Evolutionary conservation across 2,888 invertebrate genomes (phyloP).

Genomic region (Epistrophe eligans): DNA sequence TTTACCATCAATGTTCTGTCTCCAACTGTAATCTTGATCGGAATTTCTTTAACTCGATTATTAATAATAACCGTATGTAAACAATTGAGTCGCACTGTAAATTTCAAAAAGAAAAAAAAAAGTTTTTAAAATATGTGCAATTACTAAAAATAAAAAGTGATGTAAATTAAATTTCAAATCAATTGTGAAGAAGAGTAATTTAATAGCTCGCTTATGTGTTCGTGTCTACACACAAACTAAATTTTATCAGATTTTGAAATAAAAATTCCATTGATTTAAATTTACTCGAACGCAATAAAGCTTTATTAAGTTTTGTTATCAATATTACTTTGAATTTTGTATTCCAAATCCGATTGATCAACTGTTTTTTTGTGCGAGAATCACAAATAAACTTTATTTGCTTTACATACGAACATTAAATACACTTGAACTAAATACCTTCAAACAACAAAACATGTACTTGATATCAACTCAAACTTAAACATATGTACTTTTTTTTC

Average conservation of each 20-base stretch:
- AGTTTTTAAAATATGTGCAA: not conserved
- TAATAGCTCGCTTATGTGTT: not conserved
- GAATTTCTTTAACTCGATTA: too few relatives aligned
- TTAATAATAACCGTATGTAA: too few relatives aligned
- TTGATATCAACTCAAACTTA: not conserved
- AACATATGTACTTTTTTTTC: not conserved
- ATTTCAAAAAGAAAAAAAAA: not conserved
- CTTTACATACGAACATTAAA: not conserved
- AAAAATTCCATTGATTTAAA: not conserved
- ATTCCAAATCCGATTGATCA: not conserved
- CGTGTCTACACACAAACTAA: not conserved
- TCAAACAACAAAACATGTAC: not conserved
- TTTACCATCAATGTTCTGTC: too few relatives aligned
- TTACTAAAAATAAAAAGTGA: not conserved
- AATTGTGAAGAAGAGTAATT: not conserved
- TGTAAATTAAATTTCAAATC: not conserved
- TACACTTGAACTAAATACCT: not conserved
- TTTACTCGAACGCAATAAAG: too few relatives aligned
- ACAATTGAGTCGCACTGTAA: not conserved
- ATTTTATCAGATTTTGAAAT: slow-evolving; percentile 2
- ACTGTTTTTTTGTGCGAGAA: not conserved
- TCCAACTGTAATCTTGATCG: too few relatives aligned
- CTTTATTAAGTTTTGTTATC: not conserved
- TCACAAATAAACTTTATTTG: not conserved
- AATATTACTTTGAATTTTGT: not conserved